Conservation (phyloP, 2,888 invertebrate species). For the Brachyopa scutellaris region DNA sequence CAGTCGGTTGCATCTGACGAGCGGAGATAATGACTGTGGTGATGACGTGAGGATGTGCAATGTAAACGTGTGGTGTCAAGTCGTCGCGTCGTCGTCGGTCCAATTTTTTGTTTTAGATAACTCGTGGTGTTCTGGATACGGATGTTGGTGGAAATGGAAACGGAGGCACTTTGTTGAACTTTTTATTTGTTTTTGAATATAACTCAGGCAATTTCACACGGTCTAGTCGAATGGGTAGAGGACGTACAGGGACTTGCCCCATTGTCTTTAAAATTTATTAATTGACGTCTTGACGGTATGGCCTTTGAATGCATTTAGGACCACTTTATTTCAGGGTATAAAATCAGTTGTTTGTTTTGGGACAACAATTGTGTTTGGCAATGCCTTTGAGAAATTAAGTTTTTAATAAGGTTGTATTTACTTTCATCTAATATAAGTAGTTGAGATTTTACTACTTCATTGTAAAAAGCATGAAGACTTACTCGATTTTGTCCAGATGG, state of each 20-base stretch:
- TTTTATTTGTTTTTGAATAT: slow-evolving; percentile 1
- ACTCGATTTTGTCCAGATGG: no score
- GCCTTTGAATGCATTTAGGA: background rate
- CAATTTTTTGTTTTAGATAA: background rate
- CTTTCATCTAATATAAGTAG: no score
- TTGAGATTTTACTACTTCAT: no score
- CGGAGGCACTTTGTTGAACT: slow-evolving; percentile 38
- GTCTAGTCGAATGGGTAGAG: slow-evolving; percentile 11
- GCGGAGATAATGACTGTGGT: slow-evolving; percentile 9
- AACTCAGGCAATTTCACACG: slow-evolving; percentile 46
- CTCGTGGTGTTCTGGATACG: background rate
- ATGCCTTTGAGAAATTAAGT: no score
- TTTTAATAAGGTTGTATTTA: no score
- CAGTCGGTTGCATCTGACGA: slow-evolving; percentile 10
- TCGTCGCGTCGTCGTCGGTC: slow-evolving; percentile 6
- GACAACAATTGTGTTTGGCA: no score
- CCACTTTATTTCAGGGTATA: no score
- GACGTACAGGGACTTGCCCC: background rate
- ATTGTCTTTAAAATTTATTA: slow-evolving; percentile 18
- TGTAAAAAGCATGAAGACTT: no score
- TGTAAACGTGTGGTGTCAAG: slow-evolving; percentile 17
- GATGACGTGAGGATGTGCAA: slow-evolving; percentile 7
- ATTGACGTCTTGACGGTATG: background rate
- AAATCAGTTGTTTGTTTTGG: no score
- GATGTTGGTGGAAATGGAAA: background rate